phyloP scores from a whole-genome alignment of 2,113 vertebrate genomes.

The Neogale vison region DNA sequence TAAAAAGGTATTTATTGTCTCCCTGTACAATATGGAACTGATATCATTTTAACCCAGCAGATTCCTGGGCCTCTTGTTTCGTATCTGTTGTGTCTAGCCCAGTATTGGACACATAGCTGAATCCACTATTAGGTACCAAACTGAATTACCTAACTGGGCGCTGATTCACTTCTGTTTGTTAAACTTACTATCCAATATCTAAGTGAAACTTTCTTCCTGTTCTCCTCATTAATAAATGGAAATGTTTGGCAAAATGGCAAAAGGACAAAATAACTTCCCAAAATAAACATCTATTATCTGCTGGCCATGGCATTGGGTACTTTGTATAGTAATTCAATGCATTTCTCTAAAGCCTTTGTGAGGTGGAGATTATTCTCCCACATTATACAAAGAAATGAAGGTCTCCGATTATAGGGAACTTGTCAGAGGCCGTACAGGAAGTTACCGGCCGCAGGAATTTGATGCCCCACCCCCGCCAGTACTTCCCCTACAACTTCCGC shows the following conservation, averaged over 20 bases:
- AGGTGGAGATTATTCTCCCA: not conserved
- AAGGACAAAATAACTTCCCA: not conserved
- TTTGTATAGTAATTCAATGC: not conserved
- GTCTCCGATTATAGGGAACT: not conserved
- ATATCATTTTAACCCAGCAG: not conserved
- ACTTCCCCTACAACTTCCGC: not conserved
- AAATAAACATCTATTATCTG: not conserved
- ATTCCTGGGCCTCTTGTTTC: not conserved
- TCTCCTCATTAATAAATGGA: not conserved
- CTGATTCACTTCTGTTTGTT: not conserved
- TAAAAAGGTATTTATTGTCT: not conserved
- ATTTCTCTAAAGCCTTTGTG: not conserved
- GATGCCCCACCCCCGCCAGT: fast-evolving
- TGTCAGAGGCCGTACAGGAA: not conserved
- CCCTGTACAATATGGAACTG: not conserved
- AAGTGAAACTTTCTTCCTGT: not conserved
- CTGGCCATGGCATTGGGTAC: not conserved
- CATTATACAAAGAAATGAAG: not conserved
- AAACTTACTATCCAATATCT: not conserved
- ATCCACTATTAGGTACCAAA: not conserved
- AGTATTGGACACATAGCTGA: not conserved
- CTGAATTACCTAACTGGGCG: not conserved
- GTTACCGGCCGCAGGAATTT: not conserved
- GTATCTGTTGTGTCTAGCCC: not conserved
- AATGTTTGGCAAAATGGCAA: not conserved